Evolutionary conservation across 2,797 vertebrate species (phyloP).

Genomic region (Momotus momota): DNA sequence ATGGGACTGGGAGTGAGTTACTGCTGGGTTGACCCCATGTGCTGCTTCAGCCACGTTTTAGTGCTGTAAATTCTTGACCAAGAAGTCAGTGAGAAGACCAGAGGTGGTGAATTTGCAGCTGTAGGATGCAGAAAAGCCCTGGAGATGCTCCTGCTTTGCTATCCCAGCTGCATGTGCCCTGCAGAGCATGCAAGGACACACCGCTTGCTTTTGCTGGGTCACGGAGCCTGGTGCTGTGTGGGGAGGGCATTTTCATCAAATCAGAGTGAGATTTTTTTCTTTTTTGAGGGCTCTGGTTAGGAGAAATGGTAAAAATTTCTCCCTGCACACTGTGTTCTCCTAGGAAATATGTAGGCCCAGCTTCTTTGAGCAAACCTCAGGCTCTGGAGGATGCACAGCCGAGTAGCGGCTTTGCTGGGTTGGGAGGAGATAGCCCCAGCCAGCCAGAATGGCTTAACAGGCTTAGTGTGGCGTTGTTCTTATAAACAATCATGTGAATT

Average conservation of each 20-base stretch:
- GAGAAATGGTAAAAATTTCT: background rate
- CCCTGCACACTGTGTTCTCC: fast-evolving
- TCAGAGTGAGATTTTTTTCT: background rate
- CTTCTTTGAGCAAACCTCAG: background rate
- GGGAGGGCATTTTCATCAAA: background rate
- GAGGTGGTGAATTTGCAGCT: background rate
- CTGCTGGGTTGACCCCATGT: fast-evolving
- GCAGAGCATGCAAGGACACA: fast-evolving
- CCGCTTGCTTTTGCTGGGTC: fast-evolving
- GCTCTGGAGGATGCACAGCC: fast-evolving
- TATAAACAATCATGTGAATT: conserved; percentile 53
- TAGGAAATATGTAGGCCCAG: background rate
- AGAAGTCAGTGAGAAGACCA: background rate
- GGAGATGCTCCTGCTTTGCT: background rate
- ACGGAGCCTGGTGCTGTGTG: fast-evolving
- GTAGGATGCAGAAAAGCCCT: background rate
- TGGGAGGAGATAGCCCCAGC: background rate
- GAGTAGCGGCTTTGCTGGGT: fast-evolving
- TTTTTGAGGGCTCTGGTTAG: background rate
- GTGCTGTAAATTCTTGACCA: background rate
- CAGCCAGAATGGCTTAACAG: conserved; percentile 34
- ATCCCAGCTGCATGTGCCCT: fast-evolving
- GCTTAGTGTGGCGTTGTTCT: background rate
- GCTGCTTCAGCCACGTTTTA: background rate
- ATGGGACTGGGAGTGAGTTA: fast-evolving